Base-by-base conservation (phyloP, 2,113 vertebrate species). In the Leptobrachium ailaonicum region DNA sequence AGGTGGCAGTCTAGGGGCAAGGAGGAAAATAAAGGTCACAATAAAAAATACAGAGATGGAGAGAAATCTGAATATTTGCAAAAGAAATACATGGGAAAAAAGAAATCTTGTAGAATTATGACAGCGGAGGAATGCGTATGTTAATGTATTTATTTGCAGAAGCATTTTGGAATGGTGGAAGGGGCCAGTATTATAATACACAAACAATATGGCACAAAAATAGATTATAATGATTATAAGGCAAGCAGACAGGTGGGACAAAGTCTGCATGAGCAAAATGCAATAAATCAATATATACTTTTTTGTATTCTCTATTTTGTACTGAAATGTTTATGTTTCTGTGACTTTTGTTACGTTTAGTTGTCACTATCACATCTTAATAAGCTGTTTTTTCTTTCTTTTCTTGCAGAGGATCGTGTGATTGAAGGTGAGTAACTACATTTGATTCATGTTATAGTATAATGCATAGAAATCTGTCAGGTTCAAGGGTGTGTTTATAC, bases 391-490 rank as follows among this genome's bases (percentile, higher is more conserved):
- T 66, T 40, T 66, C 63, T 40, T 40, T 66, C 63, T 41, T 53
- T 54, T 10, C 12, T 9, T 68, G 10, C 63, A 80, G 79, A 74
- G 79, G 79, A 80, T 74, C 79, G 79, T 60, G 79, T 80, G 71
- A 80, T 80, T 60, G 79, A 80, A 80, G 79, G 79, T 80, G 79
- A 80, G 79, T 80, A 80, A 43, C 63, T 62, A 47, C 79, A 66
- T 58, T 60, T 74, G 45, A 74, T 44, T 74, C 14, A 74, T 74
- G 40, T 41, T 42, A 74, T 74, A 8, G 13, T 2, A 60, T 69
- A 77, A 8, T 76, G 62, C n/a, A 7, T 20, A 32, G 20, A 32
- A 32, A 32, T 32, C 20, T 8, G 6, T 64, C 2, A 20, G 32
- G 9, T 42, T 42, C 40, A 42, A 43, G 10, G 40, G 2, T 67